Percentiles rank a stretch among this genome's conserved stretches.
Conservation (phyloP, 2,888 invertebrate species). For the Troides aeacus region DNA sequence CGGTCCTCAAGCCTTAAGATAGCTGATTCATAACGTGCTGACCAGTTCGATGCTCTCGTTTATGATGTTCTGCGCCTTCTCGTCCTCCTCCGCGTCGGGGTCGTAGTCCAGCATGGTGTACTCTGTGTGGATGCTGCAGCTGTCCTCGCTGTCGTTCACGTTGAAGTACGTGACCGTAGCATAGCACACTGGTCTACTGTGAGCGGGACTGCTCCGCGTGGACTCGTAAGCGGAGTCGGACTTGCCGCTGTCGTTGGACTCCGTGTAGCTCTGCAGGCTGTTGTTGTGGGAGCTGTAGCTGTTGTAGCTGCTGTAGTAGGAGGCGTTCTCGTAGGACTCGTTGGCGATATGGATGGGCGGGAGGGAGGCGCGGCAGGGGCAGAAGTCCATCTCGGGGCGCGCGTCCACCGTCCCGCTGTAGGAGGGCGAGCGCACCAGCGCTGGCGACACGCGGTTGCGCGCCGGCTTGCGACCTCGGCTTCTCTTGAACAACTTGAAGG, state of each 20-base stretch:
- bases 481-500: conserved; percentile 72
- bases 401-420: conserved; percentile 73
- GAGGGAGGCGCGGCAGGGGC: conserved; percentile 62
- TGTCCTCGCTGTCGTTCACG: conserved; percentile 71
- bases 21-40: conserved; percentile 61
- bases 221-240: conserved; percentile 75
- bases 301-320: conserved; percentile 60
- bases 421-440: conserved; percentile 59
- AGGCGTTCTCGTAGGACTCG: conserved; percentile 56
- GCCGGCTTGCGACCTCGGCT: conserved; percentile 58
- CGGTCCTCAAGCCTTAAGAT: too few relatives aligned
- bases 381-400: conserved; percentile 65
- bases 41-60: conserved; percentile 72
- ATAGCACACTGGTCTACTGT: conserved; percentile 58
- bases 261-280: conserved; percentile 57
- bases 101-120: conserved; percentile 67
- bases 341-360: conserved; percentile 50
- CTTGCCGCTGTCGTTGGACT: conserved; percentile 42
- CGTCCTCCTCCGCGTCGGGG: conserved; percentile 55
- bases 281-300: conserved; percentile 64
- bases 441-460: conserved; percentile 67
- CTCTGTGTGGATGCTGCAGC: conserved; percentile 71
- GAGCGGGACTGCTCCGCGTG: conserved; percentile 60
- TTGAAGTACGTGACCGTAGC: conserved; percentile 72
- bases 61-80: conserved; percentile 66